Evolutionary conservation across 2,113 vertebrate species (phyloP).

Genomic region (Oreochromis tanganicae): DNA sequence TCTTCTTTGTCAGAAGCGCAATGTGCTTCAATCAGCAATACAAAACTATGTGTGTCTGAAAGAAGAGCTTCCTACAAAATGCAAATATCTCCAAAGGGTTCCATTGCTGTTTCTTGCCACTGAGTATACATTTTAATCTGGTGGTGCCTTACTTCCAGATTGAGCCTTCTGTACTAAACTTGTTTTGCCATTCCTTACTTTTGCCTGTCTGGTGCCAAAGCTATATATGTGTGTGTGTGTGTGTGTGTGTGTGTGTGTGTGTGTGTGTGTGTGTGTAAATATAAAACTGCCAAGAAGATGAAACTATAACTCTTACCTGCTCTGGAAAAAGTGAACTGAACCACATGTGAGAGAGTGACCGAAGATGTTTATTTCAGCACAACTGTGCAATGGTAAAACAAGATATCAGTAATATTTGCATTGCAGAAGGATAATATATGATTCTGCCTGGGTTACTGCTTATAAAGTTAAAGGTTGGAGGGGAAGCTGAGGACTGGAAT

Average conservation of each 20-base stretch:
- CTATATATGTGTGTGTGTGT: neutral
- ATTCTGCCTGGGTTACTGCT: neutral
- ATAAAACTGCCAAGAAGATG: neutral
- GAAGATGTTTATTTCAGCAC: neutral
- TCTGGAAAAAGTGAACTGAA: neutral
- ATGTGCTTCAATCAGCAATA: neutral
- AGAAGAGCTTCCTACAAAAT: neutral
- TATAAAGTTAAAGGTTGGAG: neutral
- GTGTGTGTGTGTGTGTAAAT: neutral
- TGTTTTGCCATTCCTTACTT: slow-evolving; percentile 9
- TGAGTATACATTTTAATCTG: slow-evolving; percentile 2
- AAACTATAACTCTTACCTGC: neutral
- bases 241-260: too few relatives aligned
- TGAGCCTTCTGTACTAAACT: slow-evolving; percentile 1
- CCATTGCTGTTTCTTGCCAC: neutral
- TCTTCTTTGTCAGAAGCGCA: neutral
- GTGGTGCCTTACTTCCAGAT: slow-evolving; percentile 27
- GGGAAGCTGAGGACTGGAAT: neutral
- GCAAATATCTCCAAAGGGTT: neutral
- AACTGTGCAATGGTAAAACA: neutral
- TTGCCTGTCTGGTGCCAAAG: slow-evolving; percentile 46
- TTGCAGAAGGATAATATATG: neutral
- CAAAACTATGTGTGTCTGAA: neutral
- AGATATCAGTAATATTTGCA: neutral
- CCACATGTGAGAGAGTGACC: neutral